Evolutionary conservation across 2,888 invertebrate genomes (phyloP).

Genomic region (Apomyelois bistriatella): DNA sequence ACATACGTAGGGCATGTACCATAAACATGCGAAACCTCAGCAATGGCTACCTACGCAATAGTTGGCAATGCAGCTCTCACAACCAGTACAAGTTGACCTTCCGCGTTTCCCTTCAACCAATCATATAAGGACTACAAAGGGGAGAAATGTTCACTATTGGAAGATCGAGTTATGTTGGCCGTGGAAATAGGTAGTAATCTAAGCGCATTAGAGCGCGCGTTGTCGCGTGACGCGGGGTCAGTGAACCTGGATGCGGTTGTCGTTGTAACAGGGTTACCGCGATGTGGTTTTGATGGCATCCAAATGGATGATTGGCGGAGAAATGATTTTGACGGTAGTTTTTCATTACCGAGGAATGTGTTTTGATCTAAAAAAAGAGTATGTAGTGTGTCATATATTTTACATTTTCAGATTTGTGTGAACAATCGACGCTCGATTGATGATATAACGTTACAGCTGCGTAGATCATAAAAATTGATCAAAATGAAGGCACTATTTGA

Average conservation of each 20-base stretch:
- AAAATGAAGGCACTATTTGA: too few relatives aligned
- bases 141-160: slow-evolving; percentile 15
- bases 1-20: not conserved
- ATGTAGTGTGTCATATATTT: too few relatives aligned
- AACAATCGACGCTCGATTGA: too few relatives aligned
- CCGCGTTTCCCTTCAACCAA: slow-evolving; percentile 21
- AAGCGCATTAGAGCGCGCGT: slow-evolving; percentile 70
- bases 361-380: too few relatives aligned
- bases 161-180: slow-evolving; percentile 43
- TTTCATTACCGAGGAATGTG: not conserved
- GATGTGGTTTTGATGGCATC: slow-evolving; percentile 9
- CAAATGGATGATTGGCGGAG: not conserved
- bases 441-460: too few relatives aligned
- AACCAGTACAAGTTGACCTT: slow-evolving; percentile 34
- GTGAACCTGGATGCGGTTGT: slow-evolving; percentile 45
- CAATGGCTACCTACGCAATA: slow-evolving; percentile 30
- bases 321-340: not conserved
- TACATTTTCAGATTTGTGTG: too few relatives aligned
- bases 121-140: slow-evolving; percentile 14
- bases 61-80: slow-evolving; percentile 39
- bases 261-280: slow-evolving; percentile 6
- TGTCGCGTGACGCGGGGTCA: slow-evolving; percentile 72
- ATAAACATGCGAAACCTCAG: slow-evolving; percentile 3
- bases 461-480: too few relatives aligned
- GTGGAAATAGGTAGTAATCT: slow-evolving; percentile 66